Percentiles rank a stretch among this genome's conserved stretches.
These are phyloP conservation scores for Nomada hirtipes DNA, from an alignment of 2,888 invertebrate species.

Conservation along the genomic window DNA sequence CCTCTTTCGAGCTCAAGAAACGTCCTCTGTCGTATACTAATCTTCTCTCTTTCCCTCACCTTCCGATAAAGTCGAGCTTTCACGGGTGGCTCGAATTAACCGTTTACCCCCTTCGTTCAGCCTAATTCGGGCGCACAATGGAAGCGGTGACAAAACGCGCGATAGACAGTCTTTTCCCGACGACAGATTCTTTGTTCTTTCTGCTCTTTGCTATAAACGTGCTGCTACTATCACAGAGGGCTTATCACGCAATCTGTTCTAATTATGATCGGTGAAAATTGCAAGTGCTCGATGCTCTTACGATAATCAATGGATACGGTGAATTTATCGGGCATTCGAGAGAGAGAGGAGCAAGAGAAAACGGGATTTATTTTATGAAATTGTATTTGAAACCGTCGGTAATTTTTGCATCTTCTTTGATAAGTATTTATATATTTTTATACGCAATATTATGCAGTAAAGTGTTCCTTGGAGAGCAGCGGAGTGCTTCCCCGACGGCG, in stretches of 20 bases:
- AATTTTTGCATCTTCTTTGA: no score
- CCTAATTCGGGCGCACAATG: slow-evolving; percentile 50
- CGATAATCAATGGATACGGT: no score
- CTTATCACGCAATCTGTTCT: neutral
- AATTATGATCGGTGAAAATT: neutral
- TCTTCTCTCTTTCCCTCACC: slow-evolving; percentile 41
- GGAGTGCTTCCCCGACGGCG: neutral
- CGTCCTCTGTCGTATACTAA: slow-evolving; percentile 41
- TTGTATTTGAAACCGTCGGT: no score
- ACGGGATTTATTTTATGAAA: no score
- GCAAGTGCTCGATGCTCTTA: no score
- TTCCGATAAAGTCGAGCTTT: slow-evolving; percentile 61
- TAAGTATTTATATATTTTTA: no score
- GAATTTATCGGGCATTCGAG: no score
- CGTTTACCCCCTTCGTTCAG: slow-evolving; percentile 50
- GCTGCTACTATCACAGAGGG: neutral
- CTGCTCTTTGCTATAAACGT: neutral
- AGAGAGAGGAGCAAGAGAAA: no score
- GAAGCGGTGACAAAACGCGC: slow-evolving; percentile 1
- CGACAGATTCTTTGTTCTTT: neutral
- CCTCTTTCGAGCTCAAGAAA: slow-evolving; percentile 58
- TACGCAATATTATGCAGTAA: no score
- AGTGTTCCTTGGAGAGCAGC: no score
- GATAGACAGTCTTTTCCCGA: neutral
- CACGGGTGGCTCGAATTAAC: slow-evolving; percentile 49